phyloP scores from a whole-genome alignment of 30 jellyfish, hydroid and myxozoan genomes.

The Hydractinia echinata region DNA sequence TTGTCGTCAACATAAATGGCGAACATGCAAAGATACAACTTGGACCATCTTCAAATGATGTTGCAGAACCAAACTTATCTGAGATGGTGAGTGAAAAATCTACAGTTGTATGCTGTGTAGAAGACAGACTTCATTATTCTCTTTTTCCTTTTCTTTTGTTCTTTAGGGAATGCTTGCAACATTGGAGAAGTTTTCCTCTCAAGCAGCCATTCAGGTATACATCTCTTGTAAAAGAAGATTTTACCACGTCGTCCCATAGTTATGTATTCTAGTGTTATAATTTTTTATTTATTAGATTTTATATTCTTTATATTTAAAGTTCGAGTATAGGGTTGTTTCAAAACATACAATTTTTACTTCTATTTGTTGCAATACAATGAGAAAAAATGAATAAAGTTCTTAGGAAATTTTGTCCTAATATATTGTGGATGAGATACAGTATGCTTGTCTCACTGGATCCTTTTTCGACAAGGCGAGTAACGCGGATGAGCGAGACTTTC shows the following conservation, averaged over 20 bases:
- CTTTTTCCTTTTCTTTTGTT: background rate
- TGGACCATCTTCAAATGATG: conserved; percentile 37
- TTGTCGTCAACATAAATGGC: conserved; percentile 56
- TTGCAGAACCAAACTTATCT: conserved; percentile 44
- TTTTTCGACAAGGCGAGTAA: no score
- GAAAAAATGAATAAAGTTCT: no score
- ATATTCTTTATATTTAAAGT: no score
- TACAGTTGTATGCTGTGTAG: background rate
- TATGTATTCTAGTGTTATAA: no score
- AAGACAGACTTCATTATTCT: background rate
- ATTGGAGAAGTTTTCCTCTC: conserved; percentile 24
- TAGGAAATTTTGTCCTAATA: no score
- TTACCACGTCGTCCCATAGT: background rate
- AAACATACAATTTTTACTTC: no score
- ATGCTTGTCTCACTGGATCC: no score
- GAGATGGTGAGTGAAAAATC: conserved; percentile 41
- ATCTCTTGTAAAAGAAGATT: background rate
- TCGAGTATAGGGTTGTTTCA: no score
- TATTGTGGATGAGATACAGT: no score
- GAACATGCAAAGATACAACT: conserved; percentile 54
- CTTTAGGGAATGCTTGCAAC: conserved; percentile 4
- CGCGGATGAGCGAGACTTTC: no score
- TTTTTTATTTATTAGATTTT: no score
- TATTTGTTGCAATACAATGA: no score
- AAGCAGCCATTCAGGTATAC: conserved; percentile 12